Evolutionary conservation across 1,140 invertebrate species (phyloP), one percentile per base, ranked within the genome.

Genomic region (Drosophila novamexicana): DNA sequence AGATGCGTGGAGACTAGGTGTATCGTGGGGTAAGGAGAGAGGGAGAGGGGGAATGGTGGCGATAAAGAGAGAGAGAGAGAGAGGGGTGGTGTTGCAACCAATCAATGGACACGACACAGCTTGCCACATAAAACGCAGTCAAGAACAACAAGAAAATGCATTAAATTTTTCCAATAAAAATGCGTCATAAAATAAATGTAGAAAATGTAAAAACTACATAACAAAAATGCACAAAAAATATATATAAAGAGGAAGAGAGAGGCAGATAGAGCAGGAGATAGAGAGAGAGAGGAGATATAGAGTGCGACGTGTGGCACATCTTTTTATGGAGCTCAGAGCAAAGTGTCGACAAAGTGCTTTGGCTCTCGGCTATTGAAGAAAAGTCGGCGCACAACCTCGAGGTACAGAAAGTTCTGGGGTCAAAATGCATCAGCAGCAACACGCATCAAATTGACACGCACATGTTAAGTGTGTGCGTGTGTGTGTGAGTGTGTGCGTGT

Each of bases 91-190:
- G 40, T 34, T n/a, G 6, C 53, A 61, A 68, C 64, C 63, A 79
- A 68, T 68, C 63, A 79, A 66, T 62, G 49, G 56, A 74, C 12
- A 53, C 36, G 50, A 73, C 65, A 62, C 22, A 73, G 40, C 73
- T 59, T 56, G 58, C 9, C 42, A 50, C 65, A 63, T 86, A 89
- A 83, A 89, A 83, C 58, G 63, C 73, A 74, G 45, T 73, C 53
- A 67, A 77, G 79, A 86, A 79, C 49, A 77, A 61, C 29, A 62
- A 34, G 52, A 54, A 79, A 88, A 88, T 77, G 73, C 83, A 88
- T 89, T 83, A 88, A 83, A 77, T 83, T 76, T 67, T 78, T 29
- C 22, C 81, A 80, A 84, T 84, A 79, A 88, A 89, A 88, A 86
- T 73, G 69, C 65, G 66, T 70, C 83, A 88, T 89, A 89, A 88